Evolutionary conservation across 2,113 vertebrate genomes (phyloP).

Genomic region (Melanotaenia duboulayi): DNA sequence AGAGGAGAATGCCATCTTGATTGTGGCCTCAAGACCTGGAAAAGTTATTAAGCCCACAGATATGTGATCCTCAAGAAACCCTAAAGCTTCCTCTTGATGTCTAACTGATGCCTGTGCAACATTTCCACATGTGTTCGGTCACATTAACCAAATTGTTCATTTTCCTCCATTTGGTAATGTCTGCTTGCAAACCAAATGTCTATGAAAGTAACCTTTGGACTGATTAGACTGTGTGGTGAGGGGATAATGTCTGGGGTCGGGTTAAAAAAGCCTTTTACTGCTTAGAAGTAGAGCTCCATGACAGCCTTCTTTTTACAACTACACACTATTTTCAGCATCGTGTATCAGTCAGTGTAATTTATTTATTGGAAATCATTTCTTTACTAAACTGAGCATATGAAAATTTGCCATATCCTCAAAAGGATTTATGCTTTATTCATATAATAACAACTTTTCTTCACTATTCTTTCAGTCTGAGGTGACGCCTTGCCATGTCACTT

Average conservation of each 20-base stretch:
- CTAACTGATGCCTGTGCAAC: slow-evolving; percentile 49
- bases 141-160: slow-evolving; percentile 51
- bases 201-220: slow-evolving; percentile 47
- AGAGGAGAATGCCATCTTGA: slow-evolving; percentile 57
- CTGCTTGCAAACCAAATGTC: slow-evolving; percentile 61
- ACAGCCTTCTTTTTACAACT: slow-evolving; percentile 1
- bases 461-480: slow-evolving; percentile 7
- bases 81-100: slow-evolving; percentile 55
- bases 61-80: slow-evolving; percentile 62
- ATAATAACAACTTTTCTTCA: not conserved
- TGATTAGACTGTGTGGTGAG: slow-evolving; percentile 33
- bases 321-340: slow-evolving; percentile 16
- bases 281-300: not conserved
- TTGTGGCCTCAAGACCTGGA: slow-evolving; percentile 69
- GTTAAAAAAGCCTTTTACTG: slow-evolving; percentile 27
- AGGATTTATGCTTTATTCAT: not conserved
- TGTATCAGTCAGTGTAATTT: slow-evolving; percentile 3
- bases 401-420: not conserved
- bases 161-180: slow-evolving; percentile 72
- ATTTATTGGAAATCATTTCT: not conserved
- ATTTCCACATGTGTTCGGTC: slow-evolving; percentile 67
- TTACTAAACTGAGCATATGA: not conserved
- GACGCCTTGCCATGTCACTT: slow-evolving; percentile 15
- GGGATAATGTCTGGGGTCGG: slow-evolving; percentile 18
- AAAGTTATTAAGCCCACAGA: slow-evolving; percentile 70